A percentile compares a stretch with the other conserved stretches of the same genome.
Evolutionary conservation across 2,888 invertebrate species (phyloP).

Genomic region (Apeira syringaria): DNA sequence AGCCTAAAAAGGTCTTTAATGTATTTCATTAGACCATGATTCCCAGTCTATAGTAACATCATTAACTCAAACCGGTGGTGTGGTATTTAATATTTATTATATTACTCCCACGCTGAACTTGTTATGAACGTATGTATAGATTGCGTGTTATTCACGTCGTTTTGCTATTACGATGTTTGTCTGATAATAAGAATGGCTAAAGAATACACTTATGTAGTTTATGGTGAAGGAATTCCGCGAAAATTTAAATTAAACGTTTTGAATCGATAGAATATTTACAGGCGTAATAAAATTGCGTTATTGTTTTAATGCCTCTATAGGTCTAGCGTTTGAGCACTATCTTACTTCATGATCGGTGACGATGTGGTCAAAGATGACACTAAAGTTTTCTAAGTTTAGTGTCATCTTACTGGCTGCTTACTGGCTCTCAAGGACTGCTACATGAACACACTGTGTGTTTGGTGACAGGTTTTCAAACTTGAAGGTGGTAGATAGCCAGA

Average conservation of each 20-base stretch:
- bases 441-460: too few species aligned
- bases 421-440: too few species aligned
- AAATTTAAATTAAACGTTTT: slow-evolving; percentile 7
- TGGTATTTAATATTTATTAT: slow-evolving; percentile 28
- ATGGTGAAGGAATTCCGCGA: slow-evolving; percentile 8
- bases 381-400: too few species aligned
- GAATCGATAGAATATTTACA: neutral
- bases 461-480: too few species aligned
- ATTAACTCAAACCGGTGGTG: slow-evolving; percentile 40
- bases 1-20: slow-evolving; percentile 47
- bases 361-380: too few species aligned
- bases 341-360: too few species aligned
- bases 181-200: slow-evolving; percentile 27
- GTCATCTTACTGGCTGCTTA: too few species aligned
- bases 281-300: too few species aligned
- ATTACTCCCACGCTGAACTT: slow-evolving; percentile 41
- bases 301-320: too few species aligned
- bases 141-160: slow-evolving; percentile 18
- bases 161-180: slow-evolving; percentile 21
- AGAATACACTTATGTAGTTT: slow-evolving; percentile 8
- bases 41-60: slow-evolving; percentile 41
- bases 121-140: slow-evolving; percentile 17
- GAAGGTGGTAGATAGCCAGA: too few species aligned
- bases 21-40: slow-evolving; percentile 43
- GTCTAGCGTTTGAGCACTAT: too few species aligned